Evolutionary conservation across 2,113 vertebrate genomes (phyloP).

Genomic region (Ahaetulla prasina): DNA sequence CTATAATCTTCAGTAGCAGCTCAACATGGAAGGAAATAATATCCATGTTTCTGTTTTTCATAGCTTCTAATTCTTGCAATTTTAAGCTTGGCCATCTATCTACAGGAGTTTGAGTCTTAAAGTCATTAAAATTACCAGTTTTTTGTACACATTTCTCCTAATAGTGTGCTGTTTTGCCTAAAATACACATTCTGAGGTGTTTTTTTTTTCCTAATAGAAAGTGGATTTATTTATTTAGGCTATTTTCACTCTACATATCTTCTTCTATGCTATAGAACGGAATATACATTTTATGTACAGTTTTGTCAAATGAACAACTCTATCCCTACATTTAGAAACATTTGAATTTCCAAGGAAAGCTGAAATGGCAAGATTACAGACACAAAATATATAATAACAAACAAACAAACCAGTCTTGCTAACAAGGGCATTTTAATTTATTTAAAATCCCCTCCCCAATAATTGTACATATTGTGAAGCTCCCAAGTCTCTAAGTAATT

Average conservation of each 20-base stretch:
- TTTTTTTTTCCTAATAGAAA: not conserved
- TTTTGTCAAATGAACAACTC: not conserved
- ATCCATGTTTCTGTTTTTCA: not conserved
- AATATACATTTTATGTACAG: not conserved
- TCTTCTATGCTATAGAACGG: not conserved
- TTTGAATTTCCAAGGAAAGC: not conserved
- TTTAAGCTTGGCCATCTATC: not conserved
- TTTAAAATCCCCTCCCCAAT: no score
- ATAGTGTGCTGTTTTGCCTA: not conserved
- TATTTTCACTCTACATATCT: not conserved
- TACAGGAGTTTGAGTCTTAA: not conserved
- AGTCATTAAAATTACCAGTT: not conserved
- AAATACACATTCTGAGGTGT: not conserved
- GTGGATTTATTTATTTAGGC: not conserved
- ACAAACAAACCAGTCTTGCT: not conserved
- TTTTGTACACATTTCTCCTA: not conserved
- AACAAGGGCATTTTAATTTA: not conserved
- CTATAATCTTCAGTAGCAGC: not conserved
- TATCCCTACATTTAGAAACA: not conserved
- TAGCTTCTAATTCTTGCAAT: not conserved
- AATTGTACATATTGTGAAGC: not conserved
- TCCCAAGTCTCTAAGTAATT: not conserved
- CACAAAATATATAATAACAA: not conserved
- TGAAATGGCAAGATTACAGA: not conserved
- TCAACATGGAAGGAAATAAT: not conserved